Conservation (phyloP, 1,140 invertebrate species). For the Drosophila ercepeae region DNA sequence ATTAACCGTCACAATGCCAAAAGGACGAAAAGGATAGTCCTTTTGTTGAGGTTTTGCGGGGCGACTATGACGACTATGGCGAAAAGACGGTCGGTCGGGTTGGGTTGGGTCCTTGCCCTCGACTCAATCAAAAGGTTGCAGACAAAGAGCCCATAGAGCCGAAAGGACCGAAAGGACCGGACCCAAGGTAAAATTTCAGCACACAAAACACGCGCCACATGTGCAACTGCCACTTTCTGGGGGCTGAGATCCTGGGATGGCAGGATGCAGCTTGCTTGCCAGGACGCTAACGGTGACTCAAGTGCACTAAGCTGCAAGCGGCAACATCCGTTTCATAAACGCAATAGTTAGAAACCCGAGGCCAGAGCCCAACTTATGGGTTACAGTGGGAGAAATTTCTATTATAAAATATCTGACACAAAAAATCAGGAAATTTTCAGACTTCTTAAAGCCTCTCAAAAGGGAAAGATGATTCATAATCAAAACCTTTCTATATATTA, state of each 20-base stretch:
- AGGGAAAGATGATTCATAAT: constrained; percentile 3
- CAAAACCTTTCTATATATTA: background rate
- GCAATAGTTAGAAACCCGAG: constrained; percentile 39
- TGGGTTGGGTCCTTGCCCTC: constrained; percentile 69
- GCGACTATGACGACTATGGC: constrained; percentile 13
- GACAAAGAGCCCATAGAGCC: constrained; percentile 19
- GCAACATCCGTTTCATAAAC: constrained; percentile 80
- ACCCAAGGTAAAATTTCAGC: constrained; percentile 64
- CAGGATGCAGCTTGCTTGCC: constrained; percentile 23
- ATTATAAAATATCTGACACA: no score
- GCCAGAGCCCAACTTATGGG: constrained; percentile 22
- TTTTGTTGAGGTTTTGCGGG: constrained; percentile 61
- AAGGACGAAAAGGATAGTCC: constrained; percentile 37
- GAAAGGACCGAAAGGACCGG: constrained; percentile 45
- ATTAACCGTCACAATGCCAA: constrained; percentile 71
- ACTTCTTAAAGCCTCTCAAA: no score
- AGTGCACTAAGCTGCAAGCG: constrained; percentile 78
- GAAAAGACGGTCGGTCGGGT: constrained; percentile 34
- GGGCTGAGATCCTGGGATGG: constrained; percentile 12
- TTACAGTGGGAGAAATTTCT: constrained; percentile 2
- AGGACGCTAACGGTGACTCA: constrained; percentile 68
- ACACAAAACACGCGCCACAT: constrained; percentile 68
- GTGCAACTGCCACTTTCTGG: constrained; percentile 21
- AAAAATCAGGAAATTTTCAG: background rate
- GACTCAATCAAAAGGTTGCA: constrained; percentile 32